These are phyloP conservation scores for Carcharodon carcharias DNA, from an alignment of 2,797 vertebrate species.

Conservation along the genomic window DNA sequence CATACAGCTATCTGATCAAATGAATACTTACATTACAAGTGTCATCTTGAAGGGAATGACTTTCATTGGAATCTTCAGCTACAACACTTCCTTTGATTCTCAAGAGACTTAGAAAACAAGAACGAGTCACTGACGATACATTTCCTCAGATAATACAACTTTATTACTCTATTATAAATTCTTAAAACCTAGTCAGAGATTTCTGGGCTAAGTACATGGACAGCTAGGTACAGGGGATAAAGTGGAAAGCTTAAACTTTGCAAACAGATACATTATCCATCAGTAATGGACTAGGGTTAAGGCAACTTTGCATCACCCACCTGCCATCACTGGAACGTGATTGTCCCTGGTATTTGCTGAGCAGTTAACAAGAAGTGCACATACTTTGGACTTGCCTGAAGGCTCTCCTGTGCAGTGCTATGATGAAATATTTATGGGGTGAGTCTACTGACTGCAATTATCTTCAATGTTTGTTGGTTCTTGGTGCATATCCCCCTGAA, in stretches of 20 bases:
- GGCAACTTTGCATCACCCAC: background rate
- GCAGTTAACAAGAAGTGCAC: too few species aligned
- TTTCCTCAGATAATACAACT: background rate
- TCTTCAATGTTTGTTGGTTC: background rate
- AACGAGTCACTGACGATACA: background rate
- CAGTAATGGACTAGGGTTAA: too few species aligned
- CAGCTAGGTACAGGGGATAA: background rate
- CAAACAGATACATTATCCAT: background rate
- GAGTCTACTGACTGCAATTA: too few species aligned
- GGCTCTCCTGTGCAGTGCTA: too few species aligned
- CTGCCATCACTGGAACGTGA: background rate
- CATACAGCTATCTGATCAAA: background rate
- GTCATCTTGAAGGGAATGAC: constrained; percentile 5
- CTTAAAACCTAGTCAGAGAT: background rate
- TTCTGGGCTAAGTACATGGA: too few species aligned
- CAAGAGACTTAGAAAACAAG: background rate
- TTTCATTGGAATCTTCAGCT: background rate
- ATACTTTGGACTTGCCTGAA: too few species aligned
- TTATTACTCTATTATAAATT: background rate
- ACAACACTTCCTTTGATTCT: background rate
- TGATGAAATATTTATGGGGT: too few species aligned
- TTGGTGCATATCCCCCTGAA: background rate
- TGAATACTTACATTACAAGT: background rate
- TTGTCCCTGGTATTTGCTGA: too few species aligned
- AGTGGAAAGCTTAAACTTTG: background rate